Conservation (phyloP, 1,140 invertebrate species). For the Drosophila trapezifrons region DNA sequence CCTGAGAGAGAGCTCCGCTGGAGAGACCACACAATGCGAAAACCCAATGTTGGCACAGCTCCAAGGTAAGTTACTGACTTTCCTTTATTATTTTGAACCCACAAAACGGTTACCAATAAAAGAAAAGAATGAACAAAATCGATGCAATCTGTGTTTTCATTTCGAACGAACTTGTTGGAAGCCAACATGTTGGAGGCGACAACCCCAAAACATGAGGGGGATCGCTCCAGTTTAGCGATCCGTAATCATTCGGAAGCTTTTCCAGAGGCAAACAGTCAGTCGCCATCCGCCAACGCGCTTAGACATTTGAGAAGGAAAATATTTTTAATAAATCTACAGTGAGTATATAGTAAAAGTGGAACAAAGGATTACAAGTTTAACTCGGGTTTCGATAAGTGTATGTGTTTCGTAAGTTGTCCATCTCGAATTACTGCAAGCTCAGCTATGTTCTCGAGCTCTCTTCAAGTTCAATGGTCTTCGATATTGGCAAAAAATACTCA, state of each 20-base stretch:
- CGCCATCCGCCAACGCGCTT: slow-evolving; percentile 50
- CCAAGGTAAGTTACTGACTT: slow-evolving; percentile 14
- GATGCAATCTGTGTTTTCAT: slow-evolving; percentile 25
- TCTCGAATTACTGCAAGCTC: slow-evolving; percentile 40
- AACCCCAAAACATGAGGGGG: slow-evolving; percentile 3
- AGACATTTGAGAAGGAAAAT: slow-evolving; percentile 33
- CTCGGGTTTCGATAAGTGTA: background rate
- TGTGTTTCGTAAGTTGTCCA: slow-evolving; percentile 16
- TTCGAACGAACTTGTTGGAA: slow-evolving; percentile 61
- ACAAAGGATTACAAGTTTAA: slow-evolving; percentile 16
- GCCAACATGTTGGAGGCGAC: slow-evolving; percentile 41
- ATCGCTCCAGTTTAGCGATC: slow-evolving; percentile 44
- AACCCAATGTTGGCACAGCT: background rate
- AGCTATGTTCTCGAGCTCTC: slow-evolving; percentile 21
- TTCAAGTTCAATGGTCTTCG: slow-evolving; percentile 59
- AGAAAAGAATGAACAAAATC: slow-evolving; percentile 7
- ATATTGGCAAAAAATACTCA: slow-evolving; percentile 12
- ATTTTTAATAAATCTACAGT: slow-evolving; percentile 29
- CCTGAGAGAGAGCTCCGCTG: slow-evolving; percentile 45
- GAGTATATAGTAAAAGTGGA: slow-evolving; percentile 35
- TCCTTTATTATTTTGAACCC: too few species aligned
- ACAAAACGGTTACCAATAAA: background rate
- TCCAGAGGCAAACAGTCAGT: slow-evolving; percentile 39
- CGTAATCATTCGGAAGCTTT: slow-evolving; percentile 40
- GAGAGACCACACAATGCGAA: background rate